Evolutionary conservation across 2,888 invertebrate genomes (phyloP), one percentile per base, ranked within the genome.

Genomic region (Ochropacha duplaris): DNA sequence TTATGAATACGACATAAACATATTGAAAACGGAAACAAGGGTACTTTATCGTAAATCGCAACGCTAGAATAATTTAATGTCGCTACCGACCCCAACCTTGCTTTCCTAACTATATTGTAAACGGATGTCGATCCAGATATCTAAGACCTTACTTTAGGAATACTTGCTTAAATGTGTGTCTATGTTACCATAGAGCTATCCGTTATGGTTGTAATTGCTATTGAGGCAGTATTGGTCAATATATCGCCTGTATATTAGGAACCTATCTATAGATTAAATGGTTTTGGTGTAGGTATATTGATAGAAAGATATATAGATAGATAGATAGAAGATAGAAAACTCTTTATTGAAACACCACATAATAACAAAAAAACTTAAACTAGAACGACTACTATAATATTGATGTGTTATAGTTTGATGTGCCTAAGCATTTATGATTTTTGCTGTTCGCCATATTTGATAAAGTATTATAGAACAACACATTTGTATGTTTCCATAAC

Each of bases 61-160:
- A 66, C 68, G 63, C 68, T 69, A 66, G 76, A 74, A 76, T 73
- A 74, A 76, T 73, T 74, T 71, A 74, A 73, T 73, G 68, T 63
- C 65, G 54, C 31, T 52, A 52, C 63, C 63, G 60, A 66, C 68
- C 69, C 68, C 57, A 57, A 58, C 59, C 60, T 67, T 66, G 63
- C 64, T 69, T 67, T 67, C 70, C 64, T 74, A 75, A 73, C 68
- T 72, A 69, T 72, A 68, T 72, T 71, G 72, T 64, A 66, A 72
- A 71, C 61, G 69, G 69, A 69, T 67, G 69, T 66, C 68, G 66
- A 72, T 68, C 63, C 72, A 68, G 71, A 71, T 69, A 74, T 71
- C 70, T 69, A 60, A 68, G 67, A 66, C 4, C n/a, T 51, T 57
- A 57, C 54, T 59, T 57, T 19, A 57, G 51, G 51, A 57, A 56